Conservation (phyloP, 2,113 vertebrate species). For the Hucho hucho region DNA sequence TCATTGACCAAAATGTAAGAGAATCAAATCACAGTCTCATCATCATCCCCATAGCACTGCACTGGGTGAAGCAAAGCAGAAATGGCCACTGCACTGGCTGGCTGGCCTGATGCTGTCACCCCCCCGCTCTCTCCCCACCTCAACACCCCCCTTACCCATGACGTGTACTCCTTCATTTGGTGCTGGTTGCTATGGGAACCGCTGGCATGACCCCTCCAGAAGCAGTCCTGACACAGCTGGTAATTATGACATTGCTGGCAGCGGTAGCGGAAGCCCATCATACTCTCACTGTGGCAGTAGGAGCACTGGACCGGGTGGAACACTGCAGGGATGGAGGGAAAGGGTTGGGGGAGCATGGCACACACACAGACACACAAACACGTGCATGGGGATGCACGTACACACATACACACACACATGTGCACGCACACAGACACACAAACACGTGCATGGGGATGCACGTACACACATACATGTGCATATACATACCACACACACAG, state of each 20-base stretch:
- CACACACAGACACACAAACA: conserved; percentile 6
- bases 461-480: not conserved
- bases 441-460: not conserved
- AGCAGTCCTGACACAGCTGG: conserved; percentile 99
- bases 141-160: conserved; percentile 87
- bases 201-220: conserved; percentile 98
- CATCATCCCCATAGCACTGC: not conserved
- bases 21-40: not conserved
- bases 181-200: conserved; percentile 99
- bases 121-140: conserved; percentile 19
- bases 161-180: conserved; percentile 99
- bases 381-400: not conserved
- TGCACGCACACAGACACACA: not conserved
- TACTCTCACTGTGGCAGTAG: conserved; percentile 98
- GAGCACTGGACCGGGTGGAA: conserved; percentile 99
- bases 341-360: conserved; percentile 36
- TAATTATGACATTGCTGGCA: conserved; percentile 99
- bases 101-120: conserved; percentile 52
- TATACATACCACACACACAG: conserved; percentile 8
- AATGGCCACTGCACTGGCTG: not conserved
- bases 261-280: conserved; percentile 99
- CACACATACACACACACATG: conserved; percentile 5
- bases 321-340: conserved; percentile 73
- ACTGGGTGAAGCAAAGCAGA: not conserved
- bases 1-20: not conserved